These are phyloP conservation scores for Selenia dentaria DNA, from an alignment of 2,888 invertebrate species.

Conservation along the genomic window DNA sequence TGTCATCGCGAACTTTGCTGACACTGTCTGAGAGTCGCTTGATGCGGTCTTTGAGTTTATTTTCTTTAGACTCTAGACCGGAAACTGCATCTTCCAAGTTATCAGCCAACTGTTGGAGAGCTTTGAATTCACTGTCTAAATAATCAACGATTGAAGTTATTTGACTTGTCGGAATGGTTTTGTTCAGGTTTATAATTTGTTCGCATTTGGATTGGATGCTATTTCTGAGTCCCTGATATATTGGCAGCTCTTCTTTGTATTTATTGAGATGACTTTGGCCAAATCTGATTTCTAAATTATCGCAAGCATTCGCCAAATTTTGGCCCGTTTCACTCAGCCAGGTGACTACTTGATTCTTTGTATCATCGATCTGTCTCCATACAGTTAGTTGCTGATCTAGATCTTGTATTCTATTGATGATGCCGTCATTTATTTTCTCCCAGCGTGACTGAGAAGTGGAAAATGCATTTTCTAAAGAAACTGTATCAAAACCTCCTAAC, in stretches of 20 bases:
- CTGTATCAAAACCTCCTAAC: constrained; percentile 87
- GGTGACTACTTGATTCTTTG: constrained; percentile 91
- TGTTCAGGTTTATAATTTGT: constrained; percentile 91
- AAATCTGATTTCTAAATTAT: constrained; percentile 92
- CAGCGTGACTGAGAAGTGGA: constrained; percentile 87
- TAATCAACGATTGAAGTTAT: constrained; percentile 87
- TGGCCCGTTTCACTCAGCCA: constrained; percentile 95
- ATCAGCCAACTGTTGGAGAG: constrained; percentile 89
- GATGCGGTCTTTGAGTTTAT: constrained; percentile 88
- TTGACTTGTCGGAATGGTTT: constrained; percentile 88
- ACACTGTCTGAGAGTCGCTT: constrained; percentile 89
- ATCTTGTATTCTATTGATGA: constrained; percentile 90
- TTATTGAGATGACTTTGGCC: constrained; percentile 91
- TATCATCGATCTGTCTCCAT: constrained; percentile 96
- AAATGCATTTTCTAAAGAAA: constrained; percentile 85
- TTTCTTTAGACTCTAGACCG: constrained; percentile 90
- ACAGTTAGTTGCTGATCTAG: constrained; percentile 95
- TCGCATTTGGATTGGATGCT: constrained; percentile 91
- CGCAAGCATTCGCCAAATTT: constrained; percentile 89
- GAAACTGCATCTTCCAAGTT: constrained; percentile 90
- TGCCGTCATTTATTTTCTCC: constrained; percentile 88
- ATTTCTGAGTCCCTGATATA: constrained; percentile 90
- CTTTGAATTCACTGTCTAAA: constrained; percentile 90
- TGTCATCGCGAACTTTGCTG: constrained; percentile 90
- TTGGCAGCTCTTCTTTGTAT: constrained; percentile 94